phyloP scores from a whole-genome alignment of 35 echinoderm and acorn worm species.

The Patiria miniata region DNA sequence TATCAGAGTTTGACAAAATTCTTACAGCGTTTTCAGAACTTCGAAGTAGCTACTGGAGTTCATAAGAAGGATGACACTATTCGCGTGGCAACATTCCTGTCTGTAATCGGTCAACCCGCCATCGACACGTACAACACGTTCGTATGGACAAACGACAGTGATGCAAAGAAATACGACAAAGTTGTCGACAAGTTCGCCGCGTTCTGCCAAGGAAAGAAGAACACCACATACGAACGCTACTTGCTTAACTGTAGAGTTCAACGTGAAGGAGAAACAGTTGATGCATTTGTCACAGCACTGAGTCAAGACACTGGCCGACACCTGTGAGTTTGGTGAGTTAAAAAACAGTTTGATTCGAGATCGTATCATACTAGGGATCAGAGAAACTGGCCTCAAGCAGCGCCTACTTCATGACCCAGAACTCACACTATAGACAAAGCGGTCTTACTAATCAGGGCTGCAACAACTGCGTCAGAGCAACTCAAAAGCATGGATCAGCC shows the following conservation, averaged over 20 bases:
- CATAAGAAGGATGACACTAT: background rate
- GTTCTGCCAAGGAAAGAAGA: background rate
- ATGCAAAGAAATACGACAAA: background rate
- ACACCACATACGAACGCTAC: background rate
- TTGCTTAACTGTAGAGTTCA: conserved; percentile 63
- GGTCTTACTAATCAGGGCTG: background rate
- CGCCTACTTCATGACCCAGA: conserved; percentile 31
- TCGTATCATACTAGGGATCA: conserved; percentile 54
- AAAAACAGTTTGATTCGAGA: conserved; percentile 41
- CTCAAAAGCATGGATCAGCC: conserved; percentile 11
- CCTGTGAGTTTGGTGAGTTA: conserved; percentile 65
- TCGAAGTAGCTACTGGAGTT: background rate
- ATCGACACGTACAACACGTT: conserved; percentile 44
- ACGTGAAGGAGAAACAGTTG: conserved; percentile 70
- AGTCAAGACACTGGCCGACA: conserved; percentile 41
- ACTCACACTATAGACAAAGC: conserved; percentile 56
- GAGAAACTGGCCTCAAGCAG: conserved; percentile 25
- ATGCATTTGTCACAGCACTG: conserved; percentile 35
- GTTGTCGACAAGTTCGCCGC: background rate
- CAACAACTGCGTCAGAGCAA: no score
- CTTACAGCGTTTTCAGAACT: conserved; percentile 11
- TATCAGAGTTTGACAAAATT: background rate
- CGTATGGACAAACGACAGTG: background rate
- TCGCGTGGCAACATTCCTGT: background rate
- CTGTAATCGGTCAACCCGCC: background rate